Percentiles rank a stretch among this genome's conserved stretches.
phyloP scores from a whole-genome alignment of 2,888 invertebrate species.

The Lasioglossum morio region DNA sequence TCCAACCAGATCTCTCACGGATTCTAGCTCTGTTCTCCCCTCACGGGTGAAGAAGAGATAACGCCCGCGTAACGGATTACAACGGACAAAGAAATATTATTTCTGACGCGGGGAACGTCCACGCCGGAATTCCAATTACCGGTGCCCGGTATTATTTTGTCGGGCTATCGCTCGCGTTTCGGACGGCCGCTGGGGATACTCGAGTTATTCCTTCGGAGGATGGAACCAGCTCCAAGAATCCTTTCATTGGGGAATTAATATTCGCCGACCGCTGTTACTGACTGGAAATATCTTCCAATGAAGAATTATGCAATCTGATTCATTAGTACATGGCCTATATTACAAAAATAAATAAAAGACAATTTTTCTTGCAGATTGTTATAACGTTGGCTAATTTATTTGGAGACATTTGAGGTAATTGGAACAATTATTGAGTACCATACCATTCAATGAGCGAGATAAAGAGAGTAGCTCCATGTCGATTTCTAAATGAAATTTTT shows the following conservation, averaged over 20 bases:
- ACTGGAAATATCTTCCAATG: not conserved
- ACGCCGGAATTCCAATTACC: constrained; percentile 56
- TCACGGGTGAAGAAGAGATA: constrained; percentile 28
- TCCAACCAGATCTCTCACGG: constrained; percentile 31
- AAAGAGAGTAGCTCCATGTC: too few relatives aligned
- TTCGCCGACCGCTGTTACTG: not conserved
- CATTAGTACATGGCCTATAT: too few relatives aligned
- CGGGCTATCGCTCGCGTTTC: constrained; percentile 5
- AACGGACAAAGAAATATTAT: constrained; percentile 47
- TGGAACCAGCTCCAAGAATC: not conserved
- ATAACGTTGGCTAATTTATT: too few relatives aligned
- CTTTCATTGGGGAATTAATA: constrained; percentile 19
- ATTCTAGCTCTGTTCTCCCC: constrained; percentile 40
- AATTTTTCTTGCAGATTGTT: too few relatives aligned
- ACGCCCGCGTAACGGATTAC: constrained; percentile 46
- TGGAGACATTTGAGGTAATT: too few relatives aligned
- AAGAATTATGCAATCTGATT: too few relatives aligned
- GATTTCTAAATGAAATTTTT: too few relatives aligned
- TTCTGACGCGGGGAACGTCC: constrained; percentile 44
- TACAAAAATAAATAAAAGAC: too few relatives aligned
- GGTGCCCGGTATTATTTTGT: constrained; percentile 36
- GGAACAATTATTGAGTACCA: too few relatives aligned
- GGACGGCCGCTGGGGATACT: not conserved
- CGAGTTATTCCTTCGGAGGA: not conserved
- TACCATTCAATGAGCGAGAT: too few relatives aligned